Evolutionary conservation across 2,113 vertebrate species (phyloP).

Genomic region (Zosterops pallidus): DNA sequence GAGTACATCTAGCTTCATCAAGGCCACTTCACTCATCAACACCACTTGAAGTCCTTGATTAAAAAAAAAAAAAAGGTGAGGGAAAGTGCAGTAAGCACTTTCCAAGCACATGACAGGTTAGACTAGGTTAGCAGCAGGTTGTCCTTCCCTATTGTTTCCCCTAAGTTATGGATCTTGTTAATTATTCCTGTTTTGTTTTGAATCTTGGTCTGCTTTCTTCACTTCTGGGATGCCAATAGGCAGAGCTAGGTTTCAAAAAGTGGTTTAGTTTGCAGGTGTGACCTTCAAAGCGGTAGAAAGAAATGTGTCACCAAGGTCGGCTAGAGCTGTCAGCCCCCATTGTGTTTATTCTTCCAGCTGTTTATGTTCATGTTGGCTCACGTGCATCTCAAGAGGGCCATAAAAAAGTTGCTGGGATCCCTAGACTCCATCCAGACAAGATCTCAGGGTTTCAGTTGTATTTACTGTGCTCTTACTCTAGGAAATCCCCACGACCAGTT

Average conservation of each 20-base stretch:
- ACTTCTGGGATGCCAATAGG: conserved; percentile 17
- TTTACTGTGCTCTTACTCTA: not conserved
- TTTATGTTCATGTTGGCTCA: not conserved
- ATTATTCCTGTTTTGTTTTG: not conserved
- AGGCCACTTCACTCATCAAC: not conserved
- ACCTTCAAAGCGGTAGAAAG: conserved; percentile 15
- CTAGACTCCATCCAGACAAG: not conserved
- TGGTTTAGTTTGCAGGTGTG: not conserved
- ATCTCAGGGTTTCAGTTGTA: not conserved
- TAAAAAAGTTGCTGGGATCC: not conserved
- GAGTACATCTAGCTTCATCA: not conserved
- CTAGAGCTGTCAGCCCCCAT: not conserved
- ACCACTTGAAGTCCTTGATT: not conserved
- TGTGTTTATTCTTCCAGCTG: not conserved
- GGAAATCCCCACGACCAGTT: not conserved
- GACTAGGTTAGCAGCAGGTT: not conserved
- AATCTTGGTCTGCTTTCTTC: conserved; percentile 32
- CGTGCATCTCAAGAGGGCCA: not conserved
- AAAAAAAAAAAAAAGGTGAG: not conserved
- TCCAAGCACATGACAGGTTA: not conserved
- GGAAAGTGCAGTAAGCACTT: not conserved
- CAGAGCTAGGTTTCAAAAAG: conserved; percentile 5
- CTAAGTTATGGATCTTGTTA: not conserved
- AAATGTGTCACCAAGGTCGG: not conserved
- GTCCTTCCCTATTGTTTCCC: conserved; percentile 22